Percentiles rank a stretch among this genome's conserved stretches.
Conservation (phyloP, 2,797 vertebrate genomes). For the Eulemur rubriventer region DNA sequence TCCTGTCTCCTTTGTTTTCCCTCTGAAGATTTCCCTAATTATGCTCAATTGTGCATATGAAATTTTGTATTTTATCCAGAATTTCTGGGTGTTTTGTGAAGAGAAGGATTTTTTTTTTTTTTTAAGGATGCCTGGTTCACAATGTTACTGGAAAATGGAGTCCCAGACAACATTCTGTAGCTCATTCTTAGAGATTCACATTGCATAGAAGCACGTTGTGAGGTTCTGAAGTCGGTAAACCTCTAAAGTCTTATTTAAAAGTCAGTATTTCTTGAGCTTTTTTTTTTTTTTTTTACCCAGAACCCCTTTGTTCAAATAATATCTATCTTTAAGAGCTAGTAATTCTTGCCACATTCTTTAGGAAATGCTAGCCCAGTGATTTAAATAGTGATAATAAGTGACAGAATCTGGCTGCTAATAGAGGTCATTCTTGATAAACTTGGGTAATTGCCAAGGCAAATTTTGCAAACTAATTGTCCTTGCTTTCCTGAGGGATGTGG, state of each 20-base stretch:
- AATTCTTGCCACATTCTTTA: background rate
- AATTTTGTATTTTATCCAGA: background rate
- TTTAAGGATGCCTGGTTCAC: background rate
- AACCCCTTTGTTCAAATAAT: constrained; percentile 20
- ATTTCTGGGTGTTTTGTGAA: background rate
- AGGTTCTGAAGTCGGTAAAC: background rate
- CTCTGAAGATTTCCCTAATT: background rate
- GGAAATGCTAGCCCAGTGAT: background rate
- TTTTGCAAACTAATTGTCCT: constrained; percentile 23
- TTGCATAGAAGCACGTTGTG: too few relatives aligned
- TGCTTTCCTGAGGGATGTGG: background rate
- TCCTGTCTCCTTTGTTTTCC: background rate
- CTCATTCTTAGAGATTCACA: background rate
- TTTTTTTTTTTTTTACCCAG: background rate
- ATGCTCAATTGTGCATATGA: background rate
- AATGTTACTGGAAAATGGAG: background rate
- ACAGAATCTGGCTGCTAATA: background rate
- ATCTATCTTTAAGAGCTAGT: background rate
- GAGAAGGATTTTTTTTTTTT: background rate
- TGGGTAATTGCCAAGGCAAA: constrained; percentile 43
- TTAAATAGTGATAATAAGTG: background rate
- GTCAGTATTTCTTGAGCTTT: background rate
- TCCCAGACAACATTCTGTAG: background rate
- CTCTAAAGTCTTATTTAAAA: background rate
- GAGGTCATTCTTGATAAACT: background rate